Conservation (phyloP, 2,797 vertebrate genomes). For the Alexandromys oeconomus region DNA sequence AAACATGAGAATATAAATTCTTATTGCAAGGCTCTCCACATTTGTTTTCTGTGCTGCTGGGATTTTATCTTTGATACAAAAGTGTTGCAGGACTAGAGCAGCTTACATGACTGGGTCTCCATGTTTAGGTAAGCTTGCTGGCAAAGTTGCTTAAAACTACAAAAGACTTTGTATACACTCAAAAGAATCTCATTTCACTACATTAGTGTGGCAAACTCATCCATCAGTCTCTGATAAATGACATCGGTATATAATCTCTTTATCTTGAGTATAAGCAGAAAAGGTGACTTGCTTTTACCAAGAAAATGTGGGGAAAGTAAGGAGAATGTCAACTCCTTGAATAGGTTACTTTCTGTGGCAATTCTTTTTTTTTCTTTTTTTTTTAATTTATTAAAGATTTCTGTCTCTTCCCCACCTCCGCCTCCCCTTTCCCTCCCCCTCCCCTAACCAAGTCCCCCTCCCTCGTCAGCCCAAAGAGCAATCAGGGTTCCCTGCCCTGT, state of each 20-base stretch:
- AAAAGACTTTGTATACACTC: neutral
- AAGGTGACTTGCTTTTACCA: neutral
- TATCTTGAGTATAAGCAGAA: neutral
- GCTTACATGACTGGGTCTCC: neutral
- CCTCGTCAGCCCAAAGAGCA: too few species aligned
- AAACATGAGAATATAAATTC: neutral
- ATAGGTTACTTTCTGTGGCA: neutral
- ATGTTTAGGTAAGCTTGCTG: neutral
- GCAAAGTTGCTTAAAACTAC: neutral
- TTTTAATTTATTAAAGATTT: too few species aligned
- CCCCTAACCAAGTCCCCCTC: too few species aligned
- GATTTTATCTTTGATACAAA: neutral
- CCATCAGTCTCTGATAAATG: neutral
- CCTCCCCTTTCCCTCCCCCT: too few species aligned
- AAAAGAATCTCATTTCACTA: neutral
- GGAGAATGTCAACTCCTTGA: neutral
- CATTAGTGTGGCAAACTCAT: neutral
- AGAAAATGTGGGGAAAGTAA: neutral
- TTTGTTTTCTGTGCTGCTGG: neutral
- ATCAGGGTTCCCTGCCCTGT: too few species aligned
- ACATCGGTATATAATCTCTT: neutral
- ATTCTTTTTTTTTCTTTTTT: too few species aligned
- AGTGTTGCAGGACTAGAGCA: neutral
- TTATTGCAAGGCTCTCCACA: neutral
- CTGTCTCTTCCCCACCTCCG: too few species aligned